Conservation (phyloP, 2,797 vertebrate species). For the Lagorchestes hirsutus region DNA sequence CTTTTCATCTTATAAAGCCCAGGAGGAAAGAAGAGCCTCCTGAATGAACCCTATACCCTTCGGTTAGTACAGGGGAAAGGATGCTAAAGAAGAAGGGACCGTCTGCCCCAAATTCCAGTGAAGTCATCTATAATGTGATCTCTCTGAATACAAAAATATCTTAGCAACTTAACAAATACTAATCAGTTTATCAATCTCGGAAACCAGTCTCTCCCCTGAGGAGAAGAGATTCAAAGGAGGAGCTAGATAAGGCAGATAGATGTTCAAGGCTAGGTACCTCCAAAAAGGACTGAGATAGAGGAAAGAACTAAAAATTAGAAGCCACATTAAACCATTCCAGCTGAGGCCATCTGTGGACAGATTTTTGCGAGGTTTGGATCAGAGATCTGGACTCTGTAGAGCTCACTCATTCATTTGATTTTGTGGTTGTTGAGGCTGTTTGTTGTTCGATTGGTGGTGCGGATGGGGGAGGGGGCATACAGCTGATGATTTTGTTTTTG, state of each 20-base stretch:
- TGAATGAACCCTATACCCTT: background rate
- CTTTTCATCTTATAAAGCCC: background rate
- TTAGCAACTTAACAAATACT: background rate
- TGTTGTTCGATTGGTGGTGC: background rate
- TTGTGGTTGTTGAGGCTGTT: background rate
- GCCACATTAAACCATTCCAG: background rate
- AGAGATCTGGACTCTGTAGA: background rate
- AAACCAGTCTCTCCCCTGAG: background rate
- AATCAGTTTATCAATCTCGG: background rate
- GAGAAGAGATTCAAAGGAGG: background rate
- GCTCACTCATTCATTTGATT: background rate
- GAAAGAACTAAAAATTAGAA: background rate
- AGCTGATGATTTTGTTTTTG: background rate
- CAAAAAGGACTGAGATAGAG: background rate
- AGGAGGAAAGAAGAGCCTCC: background rate
- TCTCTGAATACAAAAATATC: background rate
- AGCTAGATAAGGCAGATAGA: background rate
- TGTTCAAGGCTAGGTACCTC: background rate
- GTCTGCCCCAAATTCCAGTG: background rate
- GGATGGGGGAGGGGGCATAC: background rate
- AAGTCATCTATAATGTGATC: background rate
- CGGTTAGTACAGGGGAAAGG: background rate
- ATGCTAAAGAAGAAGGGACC: background rate
- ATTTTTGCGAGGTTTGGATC: background rate
- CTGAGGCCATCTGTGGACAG: background rate